Evolutionary conservation across 2,113 vertebrate genomes (phyloP).

Genomic region (Gadus macrocephalus): DNA sequence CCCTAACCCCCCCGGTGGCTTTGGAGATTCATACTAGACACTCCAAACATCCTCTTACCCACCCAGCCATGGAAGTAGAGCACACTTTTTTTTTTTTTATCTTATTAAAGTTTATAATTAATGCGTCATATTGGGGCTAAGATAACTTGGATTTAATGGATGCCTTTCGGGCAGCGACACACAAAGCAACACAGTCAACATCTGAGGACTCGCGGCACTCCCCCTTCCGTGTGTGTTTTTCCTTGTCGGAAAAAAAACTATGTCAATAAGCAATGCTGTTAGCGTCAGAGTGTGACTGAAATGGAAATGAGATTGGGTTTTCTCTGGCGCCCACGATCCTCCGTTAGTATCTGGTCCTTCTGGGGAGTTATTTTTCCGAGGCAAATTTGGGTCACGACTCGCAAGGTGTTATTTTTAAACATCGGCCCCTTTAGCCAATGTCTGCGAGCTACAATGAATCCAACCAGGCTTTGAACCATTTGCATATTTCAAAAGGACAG

Average conservation of each 20-base stretch:
- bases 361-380: constrained; percentile 63
- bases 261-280: constrained; percentile 47
- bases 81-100: too few relatives aligned
- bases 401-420: constrained; percentile 69
- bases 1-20: neutral
- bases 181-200: constrained; percentile 30
- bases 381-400: constrained; percentile 71
- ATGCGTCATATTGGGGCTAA: too few relatives aligned
- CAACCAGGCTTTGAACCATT: constrained; percentile 38
- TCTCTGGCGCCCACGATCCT: constrained; percentile 39
- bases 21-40: constrained; percentile 3
- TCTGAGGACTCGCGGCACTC: constrained; percentile 17
- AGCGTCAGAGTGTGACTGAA: constrained; percentile 51
- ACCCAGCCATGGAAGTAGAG: too few relatives aligned
- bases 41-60: too few relatives aligned
- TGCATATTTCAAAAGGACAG: constrained; percentile 46
- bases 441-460: constrained; percentile 58
- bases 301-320: constrained; percentile 59
- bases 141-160: too few relatives aligned
- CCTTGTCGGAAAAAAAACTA: constrained; percentile 35
- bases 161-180: constrained; percentile 15
- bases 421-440: constrained; percentile 60
- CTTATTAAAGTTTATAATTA: too few relatives aligned
- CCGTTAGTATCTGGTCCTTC: constrained; percentile 54
- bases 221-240: constrained; percentile 25